Evolutionary conservation across 2,888 invertebrate genomes (phyloP), one percentile per base, ranked within the genome.

Genomic region (Epistrophella euchroma): DNA sequence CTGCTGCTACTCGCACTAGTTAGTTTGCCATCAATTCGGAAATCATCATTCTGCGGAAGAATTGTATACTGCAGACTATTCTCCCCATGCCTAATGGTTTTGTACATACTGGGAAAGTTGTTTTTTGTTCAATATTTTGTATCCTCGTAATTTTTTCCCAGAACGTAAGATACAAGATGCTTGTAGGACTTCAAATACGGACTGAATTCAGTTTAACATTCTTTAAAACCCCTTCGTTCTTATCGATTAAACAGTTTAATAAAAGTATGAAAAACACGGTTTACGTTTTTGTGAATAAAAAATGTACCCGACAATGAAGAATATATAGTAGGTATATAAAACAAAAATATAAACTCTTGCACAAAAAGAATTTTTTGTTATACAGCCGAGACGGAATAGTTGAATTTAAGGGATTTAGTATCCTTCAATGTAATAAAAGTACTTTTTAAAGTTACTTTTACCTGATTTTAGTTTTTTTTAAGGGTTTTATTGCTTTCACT

Each of bases 21-120:
- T 85, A 94, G 89, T 79, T 94, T 94, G 89, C 94, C 94, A 87
- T 94, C 94, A 89, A 91, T 94, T 80, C 94, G 92, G 89, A 94
- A 94, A 91, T 95, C 95, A 91, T 95, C 96, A 78, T 95, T 95
- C 91, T 95, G 95, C 80, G 95, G 95, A 88, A 96, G 93, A 89
- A 96, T 96, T 89, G 95, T 95, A 92, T 96, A 96, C 90, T 96
- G 96, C 89, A 96, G 94, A 90, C 95, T 95, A 90, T 95, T 95
- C 91, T 96, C 96, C 87, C 96, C 96, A 91, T 95, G 95, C 88
- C 95, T 93, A 91, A 96, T 95, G 89, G 95, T 96, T 93, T 96
- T 96, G 93, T 96, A 96, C 96, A 96, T 96, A 56, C 88, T 90
- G 66, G 64, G 35, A 25, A 4, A 60, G 37, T 28, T 71, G 66